Base-by-base conservation (phyloP, 2,797 vertebrate genomes). In the Thunnus albacares region DNA sequence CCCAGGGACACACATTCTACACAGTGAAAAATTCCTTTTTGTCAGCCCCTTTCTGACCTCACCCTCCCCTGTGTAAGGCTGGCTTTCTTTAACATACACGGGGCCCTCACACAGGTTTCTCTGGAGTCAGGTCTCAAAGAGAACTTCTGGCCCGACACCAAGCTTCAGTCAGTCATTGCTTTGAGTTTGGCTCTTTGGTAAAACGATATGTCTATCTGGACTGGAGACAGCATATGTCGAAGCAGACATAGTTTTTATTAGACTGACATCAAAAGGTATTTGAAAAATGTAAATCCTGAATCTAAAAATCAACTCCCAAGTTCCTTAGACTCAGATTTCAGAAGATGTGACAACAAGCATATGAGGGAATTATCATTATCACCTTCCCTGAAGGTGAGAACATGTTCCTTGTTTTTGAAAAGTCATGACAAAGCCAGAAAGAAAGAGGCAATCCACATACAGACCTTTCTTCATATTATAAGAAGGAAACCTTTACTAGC, bases 41-140 rank as follows among this genome's bases (percentile, higher is more conserved):
- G 71, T 87, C 86, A 55, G 71, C 83, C 84, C 73, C 77, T 61
- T 33, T 47, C 45, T 87, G 82, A 87, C 85, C 80, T 81, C 71
- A 60, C 5, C 72, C 66, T 71, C 56, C 65, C n/a, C 61, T 20
- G 17, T 68, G 68, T 76, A n/a, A 11, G 56, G 52, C 71, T 57
- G 61, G 60, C 45, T 80, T 77, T 81, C 62, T 69, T 78, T 43
- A 60, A 69, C 33, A 58, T 45, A 30, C 28, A 30, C 28, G 28
- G 28, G 28, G 28, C 28, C 28, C 28, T 30, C 45, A 17, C 49
- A 22, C 63, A 67, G 41, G 47, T 81, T 81, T 52, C 20, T 69
- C 55, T 73, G 79, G 63, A 80, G 72, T 85, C 75, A 15, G 61
- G 51, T 83, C 85, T 79, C 77, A 81, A 75, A 83, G 77, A 73